A percentile compares a stretch with the other conserved stretches of the same genome.
Evolutionary conservation across 2,797 vertebrate species (phyloP).

Genomic region (Rhincodon typus): DNA sequence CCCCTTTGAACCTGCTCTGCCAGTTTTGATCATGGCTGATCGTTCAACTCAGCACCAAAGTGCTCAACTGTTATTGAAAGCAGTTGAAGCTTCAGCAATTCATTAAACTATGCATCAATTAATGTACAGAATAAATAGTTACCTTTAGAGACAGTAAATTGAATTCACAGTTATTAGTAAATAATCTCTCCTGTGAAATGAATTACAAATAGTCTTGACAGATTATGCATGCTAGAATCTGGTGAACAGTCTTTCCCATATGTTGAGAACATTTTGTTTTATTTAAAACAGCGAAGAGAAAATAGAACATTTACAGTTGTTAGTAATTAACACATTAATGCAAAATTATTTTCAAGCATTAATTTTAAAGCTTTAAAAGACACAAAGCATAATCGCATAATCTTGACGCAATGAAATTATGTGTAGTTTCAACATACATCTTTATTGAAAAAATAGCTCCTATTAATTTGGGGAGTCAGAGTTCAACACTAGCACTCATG

Average conservation of each 20-base stretch:
- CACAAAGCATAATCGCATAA: too few species aligned
- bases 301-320: not conserved
- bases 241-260: not conserved
- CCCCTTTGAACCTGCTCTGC: too few species aligned
- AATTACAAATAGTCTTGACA: slow-evolving; percentile 20
- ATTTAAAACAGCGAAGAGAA: not conserved
- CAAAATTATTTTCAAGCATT: too few species aligned
- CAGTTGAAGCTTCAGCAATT: not conserved
- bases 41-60: not conserved
- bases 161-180: not conserved
- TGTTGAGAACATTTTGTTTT: slow-evolving; percentile 12
- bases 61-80: not conserved
- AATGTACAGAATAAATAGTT: not conserved
- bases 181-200: slow-evolving; percentile 14
- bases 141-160: not conserved
- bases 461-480: not conserved
- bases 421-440: not conserved
- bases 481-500: not conserved
- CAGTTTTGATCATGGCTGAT: too few species aligned
- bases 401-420: not conserved
- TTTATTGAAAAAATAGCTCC: not conserved
- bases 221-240: not conserved
- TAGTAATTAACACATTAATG: not conserved
- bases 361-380: not conserved
- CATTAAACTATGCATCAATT: not conserved